A percentile compares a stretch with the other conserved stretches of the same genome.
phyloP scores from a whole-genome alignment of 2,113 vertebrate genomes.

The Daboia siamensis region DNA sequence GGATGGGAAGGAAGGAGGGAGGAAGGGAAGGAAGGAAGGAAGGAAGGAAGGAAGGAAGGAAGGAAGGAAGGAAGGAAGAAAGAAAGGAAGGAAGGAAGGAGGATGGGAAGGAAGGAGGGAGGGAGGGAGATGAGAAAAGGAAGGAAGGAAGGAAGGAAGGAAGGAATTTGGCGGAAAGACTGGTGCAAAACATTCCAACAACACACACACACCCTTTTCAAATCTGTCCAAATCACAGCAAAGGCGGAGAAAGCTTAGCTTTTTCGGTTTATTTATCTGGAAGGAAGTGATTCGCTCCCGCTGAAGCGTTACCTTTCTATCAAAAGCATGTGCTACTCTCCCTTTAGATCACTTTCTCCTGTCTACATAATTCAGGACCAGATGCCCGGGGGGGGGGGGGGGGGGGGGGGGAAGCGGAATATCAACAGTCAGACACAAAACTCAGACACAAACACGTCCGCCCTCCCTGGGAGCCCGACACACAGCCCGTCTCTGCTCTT shows the following conservation, averaged over 20 bases:
- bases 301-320: slow-evolving; percentile 54
- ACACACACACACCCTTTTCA: background rate
- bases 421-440: slow-evolving; percentile 23
- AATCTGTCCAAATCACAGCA: slow-evolving; percentile 44
- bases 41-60: too few species aligned
- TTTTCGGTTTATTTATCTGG: slow-evolving; percentile 55
- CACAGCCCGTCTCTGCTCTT: background rate
- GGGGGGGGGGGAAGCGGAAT: slow-evolving; percentile 5
- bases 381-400: slow-evolving; percentile 25
- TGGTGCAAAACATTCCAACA: slow-evolving; percentile 6
- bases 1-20: too few species aligned
- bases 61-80: too few species aligned
- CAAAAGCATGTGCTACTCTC: slow-evolving; percentile 50
- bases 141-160: too few species aligned
- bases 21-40: too few species aligned
- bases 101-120: too few species aligned
- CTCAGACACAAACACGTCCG: background rate
- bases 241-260: slow-evolving; percentile 52
- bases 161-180: background rate
- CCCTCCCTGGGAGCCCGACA: slow-evolving; percentile 33
- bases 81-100: too few species aligned
- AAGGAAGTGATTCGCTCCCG: slow-evolving; percentile 55
- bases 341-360: slow-evolving; percentile 58
- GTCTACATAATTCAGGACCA: slow-evolving; percentile 62
- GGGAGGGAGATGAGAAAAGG: too few species aligned